These are phyloP conservation scores for Gobionotothen gibberifrons DNA, from an alignment of 2,797 vertebrate species.

Conservation along the genomic window DNA sequence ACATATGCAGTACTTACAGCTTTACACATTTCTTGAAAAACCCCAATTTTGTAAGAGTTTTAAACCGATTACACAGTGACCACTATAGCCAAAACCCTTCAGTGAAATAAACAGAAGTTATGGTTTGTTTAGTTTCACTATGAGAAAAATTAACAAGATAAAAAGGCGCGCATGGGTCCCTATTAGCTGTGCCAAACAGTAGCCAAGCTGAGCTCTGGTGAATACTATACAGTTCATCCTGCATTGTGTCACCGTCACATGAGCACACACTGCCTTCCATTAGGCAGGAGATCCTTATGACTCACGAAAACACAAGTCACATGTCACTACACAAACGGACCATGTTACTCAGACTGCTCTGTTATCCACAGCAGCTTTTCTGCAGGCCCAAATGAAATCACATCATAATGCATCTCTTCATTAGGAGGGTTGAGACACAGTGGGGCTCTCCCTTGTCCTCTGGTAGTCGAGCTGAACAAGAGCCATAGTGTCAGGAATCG, in stretches of 20 bases:
- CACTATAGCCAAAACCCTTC: constrained; percentile 7
- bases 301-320: constrained; percentile 86
- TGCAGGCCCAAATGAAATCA: constrained; percentile 78
- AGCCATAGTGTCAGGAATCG: constrained; percentile 75
- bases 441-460: constrained; percentile 73
- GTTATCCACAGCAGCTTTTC: constrained; percentile 71
- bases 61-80: constrained; percentile 8
- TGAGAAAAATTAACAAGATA: constrained; percentile 59
- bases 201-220: constrained; percentile 60
- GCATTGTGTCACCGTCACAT: constrained; percentile 85
- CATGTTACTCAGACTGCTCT: constrained; percentile 76
- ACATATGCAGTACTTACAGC: constrained; percentile 36
- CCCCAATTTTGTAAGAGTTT: constrained; percentile 2
- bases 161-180: constrained; percentile 54
- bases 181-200: constrained; percentile 67
- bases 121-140: constrained; percentile 50
- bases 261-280: constrained; percentile 84
- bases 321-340: constrained; percentile 85
- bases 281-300: constrained; percentile 85
- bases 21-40: constrained; percentile 23
- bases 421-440: constrained; percentile 69
- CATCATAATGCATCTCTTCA: constrained; percentile 83
- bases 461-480: constrained; percentile 68
- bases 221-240: constrained; percentile 78
- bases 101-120: constrained; percentile 34